A percentile compares a stretch with the other conserved stretches of the same genome.
These are phyloP conservation scores for Nesometra sesokonis DNA, from an alignment of 35 echinoderm and acorn worm genomes.

Conservation along the genomic window DNA sequence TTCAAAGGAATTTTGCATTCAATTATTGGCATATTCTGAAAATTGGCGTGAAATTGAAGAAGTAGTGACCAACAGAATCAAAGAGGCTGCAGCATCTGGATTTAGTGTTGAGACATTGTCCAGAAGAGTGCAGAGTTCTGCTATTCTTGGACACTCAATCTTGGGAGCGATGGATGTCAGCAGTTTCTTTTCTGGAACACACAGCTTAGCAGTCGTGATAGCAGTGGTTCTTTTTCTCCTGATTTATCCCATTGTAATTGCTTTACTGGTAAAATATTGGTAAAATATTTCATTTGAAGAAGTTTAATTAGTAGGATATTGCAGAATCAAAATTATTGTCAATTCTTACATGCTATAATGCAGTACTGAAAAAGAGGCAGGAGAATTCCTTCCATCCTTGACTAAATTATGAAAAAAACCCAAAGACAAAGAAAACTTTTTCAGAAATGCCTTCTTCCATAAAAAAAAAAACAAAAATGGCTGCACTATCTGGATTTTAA, in stretches of 20 bases:
- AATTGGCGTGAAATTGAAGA: slow-evolving; percentile 31
- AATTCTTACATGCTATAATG: too few species aligned
- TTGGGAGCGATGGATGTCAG: slow-evolving; percentile 15
- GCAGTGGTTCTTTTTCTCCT: not conserved
- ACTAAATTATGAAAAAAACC: too few species aligned
- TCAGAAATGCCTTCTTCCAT: too few species aligned
- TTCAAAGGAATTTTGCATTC: slow-evolving; percentile 37
- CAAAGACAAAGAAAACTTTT: too few species aligned
- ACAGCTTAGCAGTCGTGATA: not conserved
- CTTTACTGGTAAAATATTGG: not conserved
- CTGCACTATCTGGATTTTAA: too few species aligned
- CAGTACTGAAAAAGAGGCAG: too few species aligned
- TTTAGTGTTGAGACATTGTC: slow-evolving; percentile 31
- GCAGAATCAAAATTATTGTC: too few species aligned
- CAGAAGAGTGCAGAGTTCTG: slow-evolving; percentile 44
- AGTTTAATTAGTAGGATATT: too few species aligned
- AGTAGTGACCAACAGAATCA: slow-evolving; percentile 7
- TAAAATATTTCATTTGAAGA: not conserved
- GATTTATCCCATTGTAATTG: not conserved
- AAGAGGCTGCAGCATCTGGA: slow-evolving; percentile 22
- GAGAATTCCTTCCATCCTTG: too few species aligned
- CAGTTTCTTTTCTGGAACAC: slow-evolving; percentile 6
- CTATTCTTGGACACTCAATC: slow-evolving; percentile 13
- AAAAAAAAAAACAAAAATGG: too few species aligned
- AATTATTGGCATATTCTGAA: slow-evolving; percentile 20